These are phyloP conservation scores for Cyaniris semiargus DNA, from an alignment of 2,888 invertebrate species.

Conservation along the genomic window DNA sequence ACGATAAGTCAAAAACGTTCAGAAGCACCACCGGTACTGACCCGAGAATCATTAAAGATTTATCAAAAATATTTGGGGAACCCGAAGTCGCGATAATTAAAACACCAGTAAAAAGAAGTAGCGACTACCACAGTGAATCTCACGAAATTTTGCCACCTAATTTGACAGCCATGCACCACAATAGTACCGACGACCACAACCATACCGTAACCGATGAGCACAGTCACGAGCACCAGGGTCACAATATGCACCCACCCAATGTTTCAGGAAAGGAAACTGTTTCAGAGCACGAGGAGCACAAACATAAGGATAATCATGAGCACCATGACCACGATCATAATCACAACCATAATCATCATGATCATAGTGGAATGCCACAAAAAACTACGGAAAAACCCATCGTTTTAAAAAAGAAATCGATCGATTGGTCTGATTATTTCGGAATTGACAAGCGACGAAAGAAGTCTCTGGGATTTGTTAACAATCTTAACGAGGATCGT, in stretches of 20 bases:
- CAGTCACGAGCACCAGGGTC: conserved; percentile 62
- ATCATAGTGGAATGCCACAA: conserved; percentile 44
- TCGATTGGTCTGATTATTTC: conserved; percentile 93
- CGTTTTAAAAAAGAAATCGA: conserved; percentile 87
- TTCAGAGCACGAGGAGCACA: conserved; percentile 49
- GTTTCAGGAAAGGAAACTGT: conserved; percentile 37
- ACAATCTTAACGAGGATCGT: conserved; percentile 68
- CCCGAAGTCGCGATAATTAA: conserved; percentile 65
- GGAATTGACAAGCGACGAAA: conserved; percentile 90
- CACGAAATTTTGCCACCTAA: conserved; percentile 70
- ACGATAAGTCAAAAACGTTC: conserved; percentile 59
- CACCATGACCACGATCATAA: conserved; percentile 38
- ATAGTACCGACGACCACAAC: conserved; percentile 55
- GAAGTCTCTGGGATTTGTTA: conserved; percentile 71
- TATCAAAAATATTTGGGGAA: conserved; percentile 84
- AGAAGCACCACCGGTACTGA: conserved; percentile 81
- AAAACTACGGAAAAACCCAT: conserved; percentile 69
- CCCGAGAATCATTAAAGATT: conserved; percentile 84
- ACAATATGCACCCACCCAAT: conserved; percentile 40
- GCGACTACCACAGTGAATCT: conserved; percentile 57
- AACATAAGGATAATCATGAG: conserved; percentile 44
- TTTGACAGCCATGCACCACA: conserved; percentile 53
- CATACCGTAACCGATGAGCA: conserved; percentile 52
- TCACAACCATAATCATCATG: conserved; percentile 44
- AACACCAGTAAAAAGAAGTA: conserved; percentile 78